Percentiles rank a stretch among this genome's conserved stretches.
These are phyloP conservation scores for Drosophila oshimai DNA, from an alignment of 1,140 invertebrate genomes.

Conservation along the genomic window DNA sequence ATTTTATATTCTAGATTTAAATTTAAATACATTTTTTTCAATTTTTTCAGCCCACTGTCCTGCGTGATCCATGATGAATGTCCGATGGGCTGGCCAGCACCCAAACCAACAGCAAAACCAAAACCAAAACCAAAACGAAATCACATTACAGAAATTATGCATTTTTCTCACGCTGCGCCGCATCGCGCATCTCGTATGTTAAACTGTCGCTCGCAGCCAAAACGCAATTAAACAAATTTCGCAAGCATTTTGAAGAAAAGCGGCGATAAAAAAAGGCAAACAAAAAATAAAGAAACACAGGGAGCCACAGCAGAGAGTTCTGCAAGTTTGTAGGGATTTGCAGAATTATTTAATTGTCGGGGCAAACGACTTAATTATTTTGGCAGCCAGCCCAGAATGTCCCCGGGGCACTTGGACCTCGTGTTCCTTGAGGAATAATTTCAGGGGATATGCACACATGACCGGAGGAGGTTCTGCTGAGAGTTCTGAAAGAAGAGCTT, in stretches of 20 bases:
- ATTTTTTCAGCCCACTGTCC: not conserved
- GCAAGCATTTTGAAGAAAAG: slow-evolving; percentile 25
- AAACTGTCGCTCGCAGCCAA: slow-evolving; percentile 78
- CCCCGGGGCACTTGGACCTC: slow-evolving; percentile 11
- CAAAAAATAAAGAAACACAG: not conserved
- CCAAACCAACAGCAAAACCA: no score
- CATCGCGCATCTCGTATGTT: slow-evolving; percentile 66
- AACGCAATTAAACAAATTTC: slow-evolving; percentile 80
- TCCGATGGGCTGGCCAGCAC: slow-evolving; percentile 14
- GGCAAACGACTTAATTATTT: slow-evolving; percentile 81
- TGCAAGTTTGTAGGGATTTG: slow-evolving; percentile 16
- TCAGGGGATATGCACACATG: not conserved
- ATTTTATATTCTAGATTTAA: no score
- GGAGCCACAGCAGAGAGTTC: slow-evolving; percentile 7
- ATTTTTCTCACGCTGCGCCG: slow-evolving; percentile 74
- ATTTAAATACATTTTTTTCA: no score
- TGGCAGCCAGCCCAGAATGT: slow-evolving; percentile 64
- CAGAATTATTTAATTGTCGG: slow-evolving; percentile 81
- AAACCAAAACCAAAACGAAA: no score
- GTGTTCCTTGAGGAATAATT: slow-evolving; percentile 9
- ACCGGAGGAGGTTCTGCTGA: no score
- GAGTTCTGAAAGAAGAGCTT: no score
- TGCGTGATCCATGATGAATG: slow-evolving; percentile 57
- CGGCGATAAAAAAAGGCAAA: not conserved
- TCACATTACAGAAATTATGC: slow-evolving; percentile 41